A percentile compares a stretch with the other conserved stretches of the same genome.
Evolutionary conservation across 2,888 invertebrate genomes (phyloP).

Genomic region (Melinaea marsaeus): DNA sequence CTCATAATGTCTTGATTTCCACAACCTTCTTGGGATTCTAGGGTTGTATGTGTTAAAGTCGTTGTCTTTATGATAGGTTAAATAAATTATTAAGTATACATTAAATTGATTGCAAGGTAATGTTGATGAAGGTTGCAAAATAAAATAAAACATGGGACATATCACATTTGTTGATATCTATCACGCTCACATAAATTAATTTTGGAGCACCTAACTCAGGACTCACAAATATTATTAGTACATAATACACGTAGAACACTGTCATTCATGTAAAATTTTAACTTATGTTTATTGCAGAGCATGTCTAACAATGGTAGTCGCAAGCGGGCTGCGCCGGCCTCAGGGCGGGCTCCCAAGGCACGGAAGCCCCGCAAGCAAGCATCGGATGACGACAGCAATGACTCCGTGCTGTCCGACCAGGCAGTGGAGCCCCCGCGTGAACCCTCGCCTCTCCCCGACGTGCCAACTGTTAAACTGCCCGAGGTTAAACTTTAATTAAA

Average conservation of each 20-base stretch:
- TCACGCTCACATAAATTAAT: too few species aligned
- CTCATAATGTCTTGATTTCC: too few species aligned
- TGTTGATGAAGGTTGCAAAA: background rate
- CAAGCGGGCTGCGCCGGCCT: slow-evolving; percentile 39
- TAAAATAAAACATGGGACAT: background rate
- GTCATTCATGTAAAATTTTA: too few species aligned
- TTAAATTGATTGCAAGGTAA: too few species aligned
- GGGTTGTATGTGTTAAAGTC: too few species aligned
- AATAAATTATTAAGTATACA: too few species aligned
- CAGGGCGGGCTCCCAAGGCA: slow-evolving; percentile 37
- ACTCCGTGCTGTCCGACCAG: slow-evolving; percentile 47
- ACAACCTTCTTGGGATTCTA: too few species aligned
- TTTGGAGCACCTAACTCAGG: too few species aligned
- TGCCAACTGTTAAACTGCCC: slow-evolving; percentile 80
- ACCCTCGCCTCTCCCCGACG: slow-evolving; percentile 76
- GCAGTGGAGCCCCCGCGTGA: slow-evolving; percentile 46
- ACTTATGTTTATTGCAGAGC: slow-evolving; percentile 9
- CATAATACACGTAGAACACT: too few species aligned
- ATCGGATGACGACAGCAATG: slow-evolving; percentile 58
- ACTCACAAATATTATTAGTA: too few species aligned
- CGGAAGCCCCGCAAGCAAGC: slow-evolving; percentile 47
- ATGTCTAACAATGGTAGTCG: slow-evolving; percentile 44
- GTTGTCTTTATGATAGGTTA: too few species aligned
- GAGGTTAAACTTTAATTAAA: slow-evolving; percentile 55
- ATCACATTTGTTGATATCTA: too few species aligned